Conservation (phyloP, 2,113 vertebrate genomes). For the Centrocercus urophasianus region DNA sequence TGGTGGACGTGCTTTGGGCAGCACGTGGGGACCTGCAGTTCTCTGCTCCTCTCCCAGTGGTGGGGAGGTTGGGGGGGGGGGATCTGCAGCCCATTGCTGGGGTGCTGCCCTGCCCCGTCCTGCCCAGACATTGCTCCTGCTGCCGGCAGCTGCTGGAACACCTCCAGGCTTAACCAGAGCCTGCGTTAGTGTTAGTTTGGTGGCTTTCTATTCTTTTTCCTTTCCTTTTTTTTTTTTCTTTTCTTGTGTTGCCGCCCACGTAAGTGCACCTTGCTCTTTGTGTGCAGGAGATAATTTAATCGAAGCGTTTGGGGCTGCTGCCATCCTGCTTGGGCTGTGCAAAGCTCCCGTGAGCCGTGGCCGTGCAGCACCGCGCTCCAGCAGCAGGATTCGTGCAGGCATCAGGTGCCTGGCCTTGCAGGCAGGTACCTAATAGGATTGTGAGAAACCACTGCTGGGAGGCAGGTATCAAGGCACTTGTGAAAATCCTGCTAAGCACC, state of each 20-base stretch:
- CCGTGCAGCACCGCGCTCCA: background rate
- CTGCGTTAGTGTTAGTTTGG: background rate
- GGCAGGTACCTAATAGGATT: background rate
- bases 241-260: background rate
- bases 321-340: background rate
- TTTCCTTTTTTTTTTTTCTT: background rate
- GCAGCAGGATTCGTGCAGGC: fast-evolving
- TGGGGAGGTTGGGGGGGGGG: no score
- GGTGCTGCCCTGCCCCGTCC: background rate
- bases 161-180: background rate
- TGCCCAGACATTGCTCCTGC: background rate
- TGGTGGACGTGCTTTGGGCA: no score
- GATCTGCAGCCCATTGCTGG: background rate
- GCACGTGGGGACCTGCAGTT: no score
- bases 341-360: background rate
- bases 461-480: background rate
- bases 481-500: background rate
- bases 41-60: no score
- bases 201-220: background rate
- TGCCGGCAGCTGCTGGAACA: background rate
- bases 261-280: background rate
- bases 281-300: background rate
- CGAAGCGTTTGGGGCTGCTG: background rate
- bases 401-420: background rate
- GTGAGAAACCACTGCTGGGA: fast-evolving